Percentiles rank a stretch among this genome's conserved stretches.
Evolutionary conservation across 2,113 vertebrate species (phyloP).

Genomic region (Argyrosomus japonicus): DNA sequence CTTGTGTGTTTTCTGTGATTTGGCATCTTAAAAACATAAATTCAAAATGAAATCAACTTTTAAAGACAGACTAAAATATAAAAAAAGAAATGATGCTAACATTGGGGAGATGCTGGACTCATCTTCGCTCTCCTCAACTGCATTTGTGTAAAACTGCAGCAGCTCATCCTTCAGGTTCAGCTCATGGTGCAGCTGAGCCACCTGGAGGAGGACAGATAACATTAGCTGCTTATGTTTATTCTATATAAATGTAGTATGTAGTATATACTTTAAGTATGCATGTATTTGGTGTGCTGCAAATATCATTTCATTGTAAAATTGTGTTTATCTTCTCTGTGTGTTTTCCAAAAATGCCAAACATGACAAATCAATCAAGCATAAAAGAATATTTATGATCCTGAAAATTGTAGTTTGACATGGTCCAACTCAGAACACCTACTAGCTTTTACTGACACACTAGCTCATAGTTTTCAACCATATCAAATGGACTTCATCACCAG

Average conservation of each 20-base stretch:
- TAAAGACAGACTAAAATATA: not conserved
- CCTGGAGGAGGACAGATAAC: constrained; percentile 78
- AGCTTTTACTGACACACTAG: too few species aligned
- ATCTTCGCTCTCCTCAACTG: constrained; percentile 92
- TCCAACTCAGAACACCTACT: not conserved
- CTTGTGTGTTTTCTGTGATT: not conserved
- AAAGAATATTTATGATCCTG: not conserved
- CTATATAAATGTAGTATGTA: not conserved
- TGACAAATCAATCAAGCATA: not conserved
- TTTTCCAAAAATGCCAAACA: not conserved
- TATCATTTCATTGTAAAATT: not conserved
- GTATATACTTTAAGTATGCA: not conserved
- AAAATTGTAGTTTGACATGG: not conserved
- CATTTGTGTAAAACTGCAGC: constrained; percentile 96
- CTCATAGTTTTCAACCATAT: not conserved
- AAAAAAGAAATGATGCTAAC: constrained; percentile 81
- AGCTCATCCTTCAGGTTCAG: constrained; percentile 98
- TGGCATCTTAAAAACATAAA: not conserved
- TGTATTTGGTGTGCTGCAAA: not conserved
- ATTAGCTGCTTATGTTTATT: not conserved
- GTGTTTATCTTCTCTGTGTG: not conserved
- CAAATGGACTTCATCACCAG: not conserved
- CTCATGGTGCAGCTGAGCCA: constrained; percentile 95
- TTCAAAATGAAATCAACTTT: not conserved
- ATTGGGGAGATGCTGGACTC: constrained; percentile 90